Conservation (phyloP, 2,113 vertebrate species). For the Todiramphus chloris region DNA sequence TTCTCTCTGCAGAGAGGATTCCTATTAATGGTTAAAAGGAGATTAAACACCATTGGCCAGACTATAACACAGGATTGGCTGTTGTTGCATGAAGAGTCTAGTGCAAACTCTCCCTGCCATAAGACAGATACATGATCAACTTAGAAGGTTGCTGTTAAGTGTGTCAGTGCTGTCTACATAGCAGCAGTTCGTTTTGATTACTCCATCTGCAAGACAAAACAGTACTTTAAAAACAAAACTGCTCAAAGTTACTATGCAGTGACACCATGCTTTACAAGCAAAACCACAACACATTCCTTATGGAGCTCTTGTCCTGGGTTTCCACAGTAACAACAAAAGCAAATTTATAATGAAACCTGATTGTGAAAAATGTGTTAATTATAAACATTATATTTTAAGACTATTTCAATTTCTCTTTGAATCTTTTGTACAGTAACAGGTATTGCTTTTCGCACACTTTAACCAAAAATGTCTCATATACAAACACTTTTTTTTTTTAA, state of each 20-base stretch:
- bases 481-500: neutral
- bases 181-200: neutral
- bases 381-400: neutral
- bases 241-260: neutral
- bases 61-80: neutral
- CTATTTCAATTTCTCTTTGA: neutral
- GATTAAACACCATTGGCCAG: neutral
- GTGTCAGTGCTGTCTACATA: neutral
- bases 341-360: neutral
- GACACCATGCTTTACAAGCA: neutral
- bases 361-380: conserved; percentile 27
- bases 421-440: neutral
- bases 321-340: neutral
- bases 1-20: neutral
- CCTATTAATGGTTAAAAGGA: neutral
- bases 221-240: neutral
- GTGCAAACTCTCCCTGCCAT: neutral
- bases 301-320: neutral
- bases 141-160: neutral
- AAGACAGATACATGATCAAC: neutral
- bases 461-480: neutral
- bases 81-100: neutral
- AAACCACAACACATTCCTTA: neutral
- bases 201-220: neutral
- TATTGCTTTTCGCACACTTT: neutral